Evolutionary conservation across 2,113 vertebrate genomes (phyloP).

Genomic region (Galemys pyrenaicus): DNA sequence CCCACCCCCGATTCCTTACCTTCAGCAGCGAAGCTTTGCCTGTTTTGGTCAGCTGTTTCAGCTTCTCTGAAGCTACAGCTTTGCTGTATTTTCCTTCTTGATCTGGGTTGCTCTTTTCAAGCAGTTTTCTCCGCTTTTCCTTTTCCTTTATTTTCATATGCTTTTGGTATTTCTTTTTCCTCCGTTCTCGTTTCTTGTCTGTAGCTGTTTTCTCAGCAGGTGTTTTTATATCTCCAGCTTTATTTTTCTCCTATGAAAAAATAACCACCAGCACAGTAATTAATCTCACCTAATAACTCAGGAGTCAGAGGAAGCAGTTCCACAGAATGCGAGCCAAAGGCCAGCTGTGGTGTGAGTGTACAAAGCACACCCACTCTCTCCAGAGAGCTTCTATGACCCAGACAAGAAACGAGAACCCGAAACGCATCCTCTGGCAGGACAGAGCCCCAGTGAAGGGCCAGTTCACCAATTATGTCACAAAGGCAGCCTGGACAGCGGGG

Average conservation of each 20-base stretch:
- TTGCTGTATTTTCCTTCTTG: slow-evolving; percentile 85
- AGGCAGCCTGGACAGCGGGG: not conserved
- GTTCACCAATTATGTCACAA: not conserved
- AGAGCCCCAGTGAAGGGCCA: not conserved
- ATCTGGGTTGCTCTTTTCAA: slow-evolving; percentile 84
- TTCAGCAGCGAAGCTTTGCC: slow-evolving; percentile 92
- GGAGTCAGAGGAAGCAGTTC: not conserved
- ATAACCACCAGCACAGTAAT: not conserved
- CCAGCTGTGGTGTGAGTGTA: fast-evolving
- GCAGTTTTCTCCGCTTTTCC: slow-evolving; percentile 88
- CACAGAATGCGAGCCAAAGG: fast-evolving
- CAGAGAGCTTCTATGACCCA: not conserved
- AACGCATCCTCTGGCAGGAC: not conserved
- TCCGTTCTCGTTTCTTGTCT: slow-evolving; percentile 94
- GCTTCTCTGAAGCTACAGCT: slow-evolving; percentile 86
- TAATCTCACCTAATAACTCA: not conserved
- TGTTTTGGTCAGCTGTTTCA: slow-evolving; percentile 91
- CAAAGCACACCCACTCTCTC: not conserved
- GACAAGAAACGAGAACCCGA: too few species aligned
- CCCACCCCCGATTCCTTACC: slow-evolving; percentile 86
- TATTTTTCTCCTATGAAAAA: slow-evolving; percentile 92
- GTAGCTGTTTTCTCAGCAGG: slow-evolving; percentile 92
- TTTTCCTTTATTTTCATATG: slow-evolving; percentile 89
- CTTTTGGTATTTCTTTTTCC: slow-evolving; percentile 92
- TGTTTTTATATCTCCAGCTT: slow-evolving; percentile 92